phyloP scores from a whole-genome alignment of 2,888 invertebrate genomes.

The Plagodis pulveraria region DNA sequence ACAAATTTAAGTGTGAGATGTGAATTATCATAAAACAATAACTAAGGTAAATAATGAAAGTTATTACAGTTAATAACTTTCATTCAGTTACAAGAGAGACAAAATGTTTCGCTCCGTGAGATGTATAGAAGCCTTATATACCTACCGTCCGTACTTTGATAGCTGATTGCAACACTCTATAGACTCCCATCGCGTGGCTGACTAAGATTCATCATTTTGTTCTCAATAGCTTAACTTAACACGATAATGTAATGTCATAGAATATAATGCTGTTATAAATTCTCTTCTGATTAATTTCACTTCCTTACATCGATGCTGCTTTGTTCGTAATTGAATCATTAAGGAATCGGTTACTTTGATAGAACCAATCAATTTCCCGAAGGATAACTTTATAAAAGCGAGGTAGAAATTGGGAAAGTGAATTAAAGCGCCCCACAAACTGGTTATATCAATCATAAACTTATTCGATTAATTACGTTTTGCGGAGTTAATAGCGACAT shows the following conservation, averaged over 20 bases:
- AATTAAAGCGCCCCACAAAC: slow-evolving; percentile 83
- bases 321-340: slow-evolving; percentile 67
- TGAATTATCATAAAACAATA: too few species aligned
- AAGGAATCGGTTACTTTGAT: slow-evolving; percentile 70
- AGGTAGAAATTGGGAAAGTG: slow-evolving; percentile 80
- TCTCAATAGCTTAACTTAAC: slow-evolving; percentile 22
- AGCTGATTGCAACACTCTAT: slow-evolving; percentile 6
- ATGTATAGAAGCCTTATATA: too few species aligned
- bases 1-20: too few species aligned
- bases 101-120: too few species aligned
- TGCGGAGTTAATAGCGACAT: slow-evolving; percentile 85
- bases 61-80: too few species aligned
- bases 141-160: neutral
- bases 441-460: slow-evolving; percentile 86
- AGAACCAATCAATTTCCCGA: slow-evolving; percentile 78
- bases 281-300: slow-evolving; percentile 56
- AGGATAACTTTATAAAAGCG: slow-evolving; percentile 82
- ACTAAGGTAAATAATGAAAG: too few species aligned
- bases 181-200: slow-evolving; percentile 14
- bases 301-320: slow-evolving; percentile 28
- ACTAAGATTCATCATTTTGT: slow-evolving; percentile 21
- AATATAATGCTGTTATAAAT: slow-evolving; percentile 43
- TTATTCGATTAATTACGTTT: slow-evolving; percentile 86
- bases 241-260: slow-evolving; percentile 28
- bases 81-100: too few species aligned